Percentiles rank a stretch among this genome's conserved stretches.
Conservation (phyloP, 2,113 vertebrate genomes). For the Sterna hirundo region DNA sequence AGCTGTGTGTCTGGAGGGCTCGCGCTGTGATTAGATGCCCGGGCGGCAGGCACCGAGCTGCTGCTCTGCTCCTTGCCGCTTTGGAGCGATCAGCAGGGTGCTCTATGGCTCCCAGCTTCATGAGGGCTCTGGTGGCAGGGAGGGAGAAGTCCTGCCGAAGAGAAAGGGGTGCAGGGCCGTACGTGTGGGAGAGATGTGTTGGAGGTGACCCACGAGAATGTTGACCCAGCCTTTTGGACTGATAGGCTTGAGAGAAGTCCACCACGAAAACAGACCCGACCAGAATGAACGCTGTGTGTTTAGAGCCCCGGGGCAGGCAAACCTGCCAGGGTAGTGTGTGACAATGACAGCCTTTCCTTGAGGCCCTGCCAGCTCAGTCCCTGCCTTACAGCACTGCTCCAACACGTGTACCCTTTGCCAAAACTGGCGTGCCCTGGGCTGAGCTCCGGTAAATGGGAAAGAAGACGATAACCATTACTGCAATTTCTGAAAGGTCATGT, state of each 20-base stretch:
- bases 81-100: background rate
- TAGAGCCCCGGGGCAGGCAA: background rate
- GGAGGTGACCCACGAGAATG: accelerated
- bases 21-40: background rate
- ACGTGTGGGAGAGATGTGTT: background rate
- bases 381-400: background rate
- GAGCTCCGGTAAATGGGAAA: too few species aligned
- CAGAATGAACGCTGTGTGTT: background rate
- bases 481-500: background rate
- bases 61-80: background rate
- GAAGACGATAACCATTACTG: accelerated
- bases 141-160: background rate
- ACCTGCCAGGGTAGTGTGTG: background rate
- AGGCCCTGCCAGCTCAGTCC: background rate
- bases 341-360: background rate
- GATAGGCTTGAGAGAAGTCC: background rate
- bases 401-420: background rate
- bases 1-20: background rate
- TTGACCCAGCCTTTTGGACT: background rate
- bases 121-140: background rate
- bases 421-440: background rate
- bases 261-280: background rate
- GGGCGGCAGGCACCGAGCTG: background rate
- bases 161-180: background rate
- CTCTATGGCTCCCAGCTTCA: background rate